Evolutionary conservation across 2,888 invertebrate genomes (phyloP), one percentile per base, ranked within the genome.

Genomic region (Furcula furcula): DNA sequence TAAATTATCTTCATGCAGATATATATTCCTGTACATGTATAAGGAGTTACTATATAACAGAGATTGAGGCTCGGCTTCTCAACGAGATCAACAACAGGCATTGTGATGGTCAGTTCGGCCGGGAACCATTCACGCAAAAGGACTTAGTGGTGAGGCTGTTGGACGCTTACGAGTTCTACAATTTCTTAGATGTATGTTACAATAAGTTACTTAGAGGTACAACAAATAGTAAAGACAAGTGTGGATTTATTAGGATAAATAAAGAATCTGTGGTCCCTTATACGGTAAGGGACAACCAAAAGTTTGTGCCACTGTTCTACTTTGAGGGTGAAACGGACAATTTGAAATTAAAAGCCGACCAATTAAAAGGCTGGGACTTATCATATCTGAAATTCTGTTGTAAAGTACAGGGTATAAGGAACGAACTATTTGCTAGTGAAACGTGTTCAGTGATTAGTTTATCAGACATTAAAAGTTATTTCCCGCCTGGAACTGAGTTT

Each of bases 251-350:
- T 59, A 91, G 96, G 41, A 97, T 97, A 52, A 97, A 97, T 74
- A 96, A 96, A 69, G 97, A 97, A 76, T 96, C 97, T 0, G 96
- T 97, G 14, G 97, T 97, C 34, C 98, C 98, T 0, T 98, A 97
- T 67, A 96, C 97, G 2, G 93, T 95, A 23, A 92, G 95, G 59
- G 94, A 94, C 56, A 91, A 90, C 48, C 93, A 94, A 58, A 96
- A 97, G 77, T 97, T 95, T 85, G 97, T 98, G 38, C 98, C 98
- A 9, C 82, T 98, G 32, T 97, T 97, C 78, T 97, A 97, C 73
- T 89, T 89, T 65, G 95, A 95, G 79, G 97, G 97, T 53, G 96
- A 96, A 86, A 97, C 96, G n/a, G 97, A 97, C 76, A 96, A 95
- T 85, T 89, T 97, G 18, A 95, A 95, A 73, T 91, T 94, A 44